Evolutionary conservation across 30 jellyfish, hydroid and myxozoan species (phyloP).

Genomic region (Chironex yamaguchii): DNA sequence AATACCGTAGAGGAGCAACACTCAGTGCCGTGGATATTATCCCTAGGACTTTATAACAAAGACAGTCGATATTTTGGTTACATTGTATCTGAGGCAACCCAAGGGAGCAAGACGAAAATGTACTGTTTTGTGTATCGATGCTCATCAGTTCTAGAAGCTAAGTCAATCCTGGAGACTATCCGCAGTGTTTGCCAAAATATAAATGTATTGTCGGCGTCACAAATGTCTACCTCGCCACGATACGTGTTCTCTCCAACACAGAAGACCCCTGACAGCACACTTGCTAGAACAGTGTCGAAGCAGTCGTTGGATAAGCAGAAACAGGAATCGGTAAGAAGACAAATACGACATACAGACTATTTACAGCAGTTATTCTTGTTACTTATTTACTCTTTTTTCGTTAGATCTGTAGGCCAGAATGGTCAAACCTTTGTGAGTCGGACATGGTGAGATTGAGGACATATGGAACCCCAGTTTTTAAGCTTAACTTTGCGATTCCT

Average conservation of each 20-base stretch:
- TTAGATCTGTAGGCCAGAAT: no score
- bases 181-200: slow-evolving; percentile 81
- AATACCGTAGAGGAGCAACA: slow-evolving; percentile 71
- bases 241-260: neutral
- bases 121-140: slow-evolving; percentile 85
- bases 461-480: no score
- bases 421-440: no score
- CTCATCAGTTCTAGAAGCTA: slow-evolving; percentile 40
- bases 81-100: slow-evolving; percentile 63
- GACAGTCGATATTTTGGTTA: slow-evolving; percentile 91
- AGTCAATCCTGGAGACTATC: slow-evolving; percentile 74
- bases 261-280: neutral
- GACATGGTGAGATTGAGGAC: no score
- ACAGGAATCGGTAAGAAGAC: no score
- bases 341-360: no score
- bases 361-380: no score
- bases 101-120: slow-evolving; percentile 71
- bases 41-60: slow-evolving; percentile 81
- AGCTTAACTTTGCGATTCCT: no score
- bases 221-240: neutral
- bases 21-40: slow-evolving; percentile 81
- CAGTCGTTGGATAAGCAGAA: no score
- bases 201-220: neutral
- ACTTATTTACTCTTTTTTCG: no score
- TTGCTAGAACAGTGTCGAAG: no score